Percentiles rank a stretch among this genome's conserved stretches.
Conservation (phyloP, 2,888 invertebrate genomes). For the Linyphia triangularis region DNA sequence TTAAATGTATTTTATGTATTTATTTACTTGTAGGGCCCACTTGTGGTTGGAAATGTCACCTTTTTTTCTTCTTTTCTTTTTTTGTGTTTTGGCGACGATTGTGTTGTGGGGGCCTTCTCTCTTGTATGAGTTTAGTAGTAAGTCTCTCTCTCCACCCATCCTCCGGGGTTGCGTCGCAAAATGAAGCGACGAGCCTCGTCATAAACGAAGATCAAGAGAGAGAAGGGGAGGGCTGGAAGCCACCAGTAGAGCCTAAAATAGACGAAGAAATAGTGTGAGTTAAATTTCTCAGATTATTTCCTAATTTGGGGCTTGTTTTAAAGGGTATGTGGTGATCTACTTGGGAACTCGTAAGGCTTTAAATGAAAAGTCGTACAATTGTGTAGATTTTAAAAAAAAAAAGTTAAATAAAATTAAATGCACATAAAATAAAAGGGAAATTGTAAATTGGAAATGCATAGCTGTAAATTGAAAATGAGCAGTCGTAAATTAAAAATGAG, state of each 20-base stretch:
- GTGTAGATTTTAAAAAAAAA: too few relatives aligned
- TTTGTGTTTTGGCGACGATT: slow-evolving; percentile 17
- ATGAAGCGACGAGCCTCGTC: slow-evolving; percentile 98
- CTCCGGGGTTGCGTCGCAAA: slow-evolving; percentile 97
- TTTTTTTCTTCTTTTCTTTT: not conserved
- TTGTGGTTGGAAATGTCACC: too few relatives aligned
- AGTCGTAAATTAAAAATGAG: too few relatives aligned
- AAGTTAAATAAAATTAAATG: too few relatives aligned
- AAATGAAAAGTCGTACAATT: too few relatives aligned
- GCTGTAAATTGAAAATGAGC: too few relatives aligned
- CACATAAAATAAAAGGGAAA: too few relatives aligned
- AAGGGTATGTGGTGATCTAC: too few relatives aligned
- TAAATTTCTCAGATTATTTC: too few relatives aligned
- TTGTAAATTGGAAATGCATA: too few relatives aligned
- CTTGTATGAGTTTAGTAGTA: slow-evolving; percentile 85
- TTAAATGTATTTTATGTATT: not conserved
- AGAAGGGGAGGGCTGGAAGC: slow-evolving; percentile 98
- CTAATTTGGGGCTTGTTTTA: too few relatives aligned
- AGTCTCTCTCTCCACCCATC: slow-evolving; percentile 99
- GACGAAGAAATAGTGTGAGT: not conserved
- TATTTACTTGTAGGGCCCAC: not conserved
- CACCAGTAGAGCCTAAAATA: slow-evolving; percentile 95
- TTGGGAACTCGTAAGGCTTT: too few relatives aligned
- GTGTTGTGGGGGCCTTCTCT: slow-evolving; percentile 28
- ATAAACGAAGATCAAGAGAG: slow-evolving; percentile 98